Percentiles rank a stretch among this genome's conserved stretches.
phyloP scores from a whole-genome alignment of 2,113 vertebrate genomes.

The Burhinus bistriatus region DNA sequence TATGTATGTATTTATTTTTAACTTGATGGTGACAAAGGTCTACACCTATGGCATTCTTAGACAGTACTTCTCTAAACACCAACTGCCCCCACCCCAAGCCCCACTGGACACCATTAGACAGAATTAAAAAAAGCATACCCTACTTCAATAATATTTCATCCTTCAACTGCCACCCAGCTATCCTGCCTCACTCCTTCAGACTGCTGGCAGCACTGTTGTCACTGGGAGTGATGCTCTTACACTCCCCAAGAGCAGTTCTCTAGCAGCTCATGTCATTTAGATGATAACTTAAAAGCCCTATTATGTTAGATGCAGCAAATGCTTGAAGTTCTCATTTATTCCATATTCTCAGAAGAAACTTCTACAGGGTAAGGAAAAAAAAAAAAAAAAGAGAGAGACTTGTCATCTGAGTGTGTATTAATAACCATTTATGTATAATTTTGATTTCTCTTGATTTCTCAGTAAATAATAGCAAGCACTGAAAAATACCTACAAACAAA shows the following conservation, averaged over 20 bases:
- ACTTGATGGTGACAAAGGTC: neutral
- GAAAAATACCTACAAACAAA: neutral
- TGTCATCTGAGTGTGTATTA: neutral
- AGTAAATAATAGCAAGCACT: neutral
- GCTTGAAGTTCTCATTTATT: neutral
- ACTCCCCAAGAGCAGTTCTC: neutral
- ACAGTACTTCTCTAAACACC: neutral
- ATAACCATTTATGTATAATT: neutral
- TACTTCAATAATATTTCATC: neutral
- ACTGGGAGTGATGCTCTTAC: neutral
- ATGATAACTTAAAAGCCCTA: neutral
- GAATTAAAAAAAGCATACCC: neutral
- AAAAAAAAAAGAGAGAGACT: neutral
- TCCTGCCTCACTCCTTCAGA: neutral
- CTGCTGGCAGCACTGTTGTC: neutral
- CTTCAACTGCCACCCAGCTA: neutral
- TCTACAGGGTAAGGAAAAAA: neutral
- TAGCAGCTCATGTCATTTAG: neutral
- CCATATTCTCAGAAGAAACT: neutral
- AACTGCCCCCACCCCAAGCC: accelerated
- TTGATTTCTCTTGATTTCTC: neutral
- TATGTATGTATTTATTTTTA: neutral
- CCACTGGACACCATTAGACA: neutral
- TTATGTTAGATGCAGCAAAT: neutral
- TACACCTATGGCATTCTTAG: neutral